These are phyloP conservation scores for Pseudopodoces humilis DNA, from an alignment of 2,113 vertebrate genomes.

Conservation along the genomic window DNA sequence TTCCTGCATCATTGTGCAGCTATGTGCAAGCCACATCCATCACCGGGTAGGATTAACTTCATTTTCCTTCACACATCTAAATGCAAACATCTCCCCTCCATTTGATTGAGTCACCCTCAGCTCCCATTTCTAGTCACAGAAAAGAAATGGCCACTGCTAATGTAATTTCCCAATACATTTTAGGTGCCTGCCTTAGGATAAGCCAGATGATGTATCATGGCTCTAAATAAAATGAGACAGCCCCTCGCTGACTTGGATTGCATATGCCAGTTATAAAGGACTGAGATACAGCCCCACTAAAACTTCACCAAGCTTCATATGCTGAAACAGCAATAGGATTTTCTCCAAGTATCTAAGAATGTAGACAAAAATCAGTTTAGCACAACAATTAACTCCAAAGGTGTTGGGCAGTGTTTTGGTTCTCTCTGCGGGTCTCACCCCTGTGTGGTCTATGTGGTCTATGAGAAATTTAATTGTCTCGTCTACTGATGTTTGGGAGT, in stretches of 20 bases:
- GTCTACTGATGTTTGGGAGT: not conserved
- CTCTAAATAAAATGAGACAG: not conserved
- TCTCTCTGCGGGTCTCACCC: not conserved
- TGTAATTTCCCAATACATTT: not conserved
- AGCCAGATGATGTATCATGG: not conserved
- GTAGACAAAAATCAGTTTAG: not conserved
- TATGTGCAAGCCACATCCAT: not conserved
- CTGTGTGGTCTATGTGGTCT: rapidly evolving
- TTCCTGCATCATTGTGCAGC: not conserved
- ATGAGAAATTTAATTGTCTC: not conserved
- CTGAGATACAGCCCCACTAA: not conserved
- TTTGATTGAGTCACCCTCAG: not conserved
- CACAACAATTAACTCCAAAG: not conserved
- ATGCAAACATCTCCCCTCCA: not conserved
- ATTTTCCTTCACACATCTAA: not conserved
- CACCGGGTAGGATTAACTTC: not conserved
- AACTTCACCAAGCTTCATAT: not conserved
- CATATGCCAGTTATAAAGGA: not conserved
- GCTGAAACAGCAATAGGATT: not conserved
- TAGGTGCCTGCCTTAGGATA: not conserved
- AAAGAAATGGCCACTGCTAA: not conserved
- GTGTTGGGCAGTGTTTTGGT: not conserved
- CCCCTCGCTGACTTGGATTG: not conserved
- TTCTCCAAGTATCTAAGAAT: not conserved
- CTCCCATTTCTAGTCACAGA: not conserved